Base-by-base conservation (phyloP, 2,113 vertebrate genomes). In the Trematomus loennbergii region DNA sequence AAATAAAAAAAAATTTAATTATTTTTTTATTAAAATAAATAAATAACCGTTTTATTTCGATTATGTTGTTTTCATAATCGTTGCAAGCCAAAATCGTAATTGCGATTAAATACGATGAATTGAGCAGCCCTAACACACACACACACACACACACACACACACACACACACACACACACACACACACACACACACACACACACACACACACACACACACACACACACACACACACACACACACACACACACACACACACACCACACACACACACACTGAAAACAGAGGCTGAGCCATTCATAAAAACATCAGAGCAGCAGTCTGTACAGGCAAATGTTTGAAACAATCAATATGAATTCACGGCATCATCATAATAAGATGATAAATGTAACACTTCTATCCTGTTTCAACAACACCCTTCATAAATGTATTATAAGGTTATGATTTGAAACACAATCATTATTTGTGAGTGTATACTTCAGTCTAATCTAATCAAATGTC, bases 271-370 rank as follows among this genome's bases (percentile, higher is more conserved):
- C 43, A 60, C 33, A 69, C 67, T 11, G 25, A 22, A 61, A 52
- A 45, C 50, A 58, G 9, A 6, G 22, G 63, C 57, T 33, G 73
- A 77, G 46, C 68, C 84, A 86, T 89, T 84, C 84, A 89, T 72
- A 86, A 86, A 89, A 68, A 36, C 36, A 72, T 58, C 50, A 52
- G 18, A 52, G 54, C 40, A 72, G 48, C 50, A n/a, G 33, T 49
- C 52, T 36, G 50, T 20, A 73, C 16, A 12, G 12, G 11, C n/a
- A 50, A 54, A 4, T 4, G 33, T 22, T 25, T 36, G 5, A 8
- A 20, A 72, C 7, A 54, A 20, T 66, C 54, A 79, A 36, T 29
- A 78, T 50, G n/a, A 6, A 43, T 75, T 65, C 15, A 54, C 9
- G 0, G 10, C 63, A 12, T 8, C 18, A 63, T 71, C 9, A 16